Conservation (phyloP, 92 coral and sea anemone species). For the Ricordea florida region DNA sequence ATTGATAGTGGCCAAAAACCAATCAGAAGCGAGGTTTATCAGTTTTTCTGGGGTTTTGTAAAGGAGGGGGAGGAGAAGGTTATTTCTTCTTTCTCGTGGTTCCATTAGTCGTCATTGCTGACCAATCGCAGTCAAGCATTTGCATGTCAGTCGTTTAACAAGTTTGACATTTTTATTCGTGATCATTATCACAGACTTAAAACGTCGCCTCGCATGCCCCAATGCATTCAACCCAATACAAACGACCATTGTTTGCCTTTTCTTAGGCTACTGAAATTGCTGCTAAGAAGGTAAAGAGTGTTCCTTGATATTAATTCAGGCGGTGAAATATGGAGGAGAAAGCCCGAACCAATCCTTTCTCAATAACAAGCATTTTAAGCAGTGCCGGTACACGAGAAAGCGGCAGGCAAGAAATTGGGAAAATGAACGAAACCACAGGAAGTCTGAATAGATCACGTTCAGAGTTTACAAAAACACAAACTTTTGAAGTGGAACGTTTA, state of each 20-base stretch:
- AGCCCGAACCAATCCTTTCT: conserved; percentile 90
- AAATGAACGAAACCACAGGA: conserved; percentile 56
- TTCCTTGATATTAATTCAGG: conserved; percentile 63
- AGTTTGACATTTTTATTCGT: conserved; percentile 99
- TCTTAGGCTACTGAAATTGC: conserved; percentile 80
- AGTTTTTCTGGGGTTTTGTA: conserved; percentile 83
- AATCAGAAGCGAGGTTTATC: conserved; percentile 81
- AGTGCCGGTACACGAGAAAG: conserved; percentile 53
- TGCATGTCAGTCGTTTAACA: conserved; percentile 96
- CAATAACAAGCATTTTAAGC: conserved; percentile 91
- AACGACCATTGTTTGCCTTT: conserved; percentile 97
- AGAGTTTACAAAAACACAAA: conserved; percentile 2
- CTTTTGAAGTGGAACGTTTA: conserved; percentile 6
- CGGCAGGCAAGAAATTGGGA: conserved; percentile 43
- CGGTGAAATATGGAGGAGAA: conserved; percentile 83
- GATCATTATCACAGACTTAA: conserved; percentile 99
- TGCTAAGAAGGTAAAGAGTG: conserved; percentile 57
- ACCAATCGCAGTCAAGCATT: conserved; percentile 84
- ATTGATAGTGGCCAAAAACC: conserved; percentile 86
- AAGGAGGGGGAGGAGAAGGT: conserved; percentile 93
- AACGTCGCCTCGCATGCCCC: conserved; percentile 99
- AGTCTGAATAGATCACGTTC: conserved; percentile 20
- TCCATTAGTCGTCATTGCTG: conserved; percentile 85
- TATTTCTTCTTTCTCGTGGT: conserved; percentile 92
- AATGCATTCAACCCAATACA: conserved; percentile 94